Evolutionary conservation across 2,113 vertebrate genomes (phyloP).

Genomic region (Tupaia chinensis): DNA sequence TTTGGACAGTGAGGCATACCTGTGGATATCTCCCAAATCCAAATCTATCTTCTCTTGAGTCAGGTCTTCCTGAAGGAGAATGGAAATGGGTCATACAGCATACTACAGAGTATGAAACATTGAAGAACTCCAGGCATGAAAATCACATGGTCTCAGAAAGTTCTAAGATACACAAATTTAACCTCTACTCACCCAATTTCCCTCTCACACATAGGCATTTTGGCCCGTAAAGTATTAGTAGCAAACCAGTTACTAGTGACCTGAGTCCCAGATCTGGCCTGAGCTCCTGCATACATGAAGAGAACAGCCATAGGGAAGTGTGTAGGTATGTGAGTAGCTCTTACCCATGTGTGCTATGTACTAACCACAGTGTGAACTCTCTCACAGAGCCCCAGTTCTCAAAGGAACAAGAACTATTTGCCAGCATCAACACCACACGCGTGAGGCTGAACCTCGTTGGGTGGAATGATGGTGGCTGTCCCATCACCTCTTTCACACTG

Average conservation of each 20-base stretch:
- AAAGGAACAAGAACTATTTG: constrained; percentile 98
- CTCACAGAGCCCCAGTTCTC: constrained; percentile 97
- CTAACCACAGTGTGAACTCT: not conserved
- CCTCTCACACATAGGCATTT: not conserved
- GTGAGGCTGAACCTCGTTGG: constrained; percentile 96
- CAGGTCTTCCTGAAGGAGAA: accelerated
- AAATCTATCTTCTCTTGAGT: not conserved
- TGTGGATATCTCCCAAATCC: not conserved
- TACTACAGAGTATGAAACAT: accelerated
- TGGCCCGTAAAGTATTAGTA: accelerated
- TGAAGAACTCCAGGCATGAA: not conserved
- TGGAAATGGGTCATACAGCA: not conserved
- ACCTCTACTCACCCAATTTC: accelerated
- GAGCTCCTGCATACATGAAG: accelerated
- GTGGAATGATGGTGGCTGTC: constrained; percentile 99
- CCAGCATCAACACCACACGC: constrained; percentile 96
- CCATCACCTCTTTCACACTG: constrained; percentile 97
- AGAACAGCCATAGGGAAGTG: accelerated
- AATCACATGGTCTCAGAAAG: not conserved
- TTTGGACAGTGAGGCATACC: accelerated
- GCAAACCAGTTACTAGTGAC: accelerated
- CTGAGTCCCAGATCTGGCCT: not conserved
- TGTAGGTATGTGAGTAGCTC: accelerated
- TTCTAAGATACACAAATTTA: not conserved
- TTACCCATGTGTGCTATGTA: accelerated